phyloP scores from a whole-genome alignment of 2,888 invertebrate species.

The Athalia rosae region DNA sequence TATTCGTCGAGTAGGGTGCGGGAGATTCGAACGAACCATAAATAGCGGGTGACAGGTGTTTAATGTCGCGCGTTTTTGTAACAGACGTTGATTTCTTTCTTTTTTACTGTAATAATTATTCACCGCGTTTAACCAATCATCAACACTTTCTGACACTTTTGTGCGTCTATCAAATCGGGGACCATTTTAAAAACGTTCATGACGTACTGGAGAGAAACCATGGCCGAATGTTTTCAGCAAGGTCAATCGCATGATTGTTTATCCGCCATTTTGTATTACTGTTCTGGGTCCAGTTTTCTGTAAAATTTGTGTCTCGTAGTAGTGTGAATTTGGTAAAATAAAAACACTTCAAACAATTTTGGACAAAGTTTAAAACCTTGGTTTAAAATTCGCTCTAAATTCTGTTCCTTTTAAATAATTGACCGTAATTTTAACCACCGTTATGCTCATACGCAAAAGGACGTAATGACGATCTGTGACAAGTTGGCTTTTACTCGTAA shows the following conservation, averaged over 20 bases:
- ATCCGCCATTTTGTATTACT: slow-evolving; percentile 67
- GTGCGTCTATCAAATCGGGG: background rate
- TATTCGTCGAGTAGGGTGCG: background rate
- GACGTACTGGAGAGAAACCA: background rate
- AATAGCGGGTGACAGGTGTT: background rate
- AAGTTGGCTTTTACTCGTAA: slow-evolving; percentile 60
- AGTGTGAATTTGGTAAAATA: slow-evolving; percentile 24
- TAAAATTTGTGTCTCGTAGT: slow-evolving; percentile 39
- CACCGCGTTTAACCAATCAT: background rate
- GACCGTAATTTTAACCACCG: background rate
- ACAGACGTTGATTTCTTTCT: background rate
- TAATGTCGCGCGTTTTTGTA: background rate
- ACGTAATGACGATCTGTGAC: slow-evolving; percentile 62
- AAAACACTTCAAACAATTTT: slow-evolving; percentile 14
- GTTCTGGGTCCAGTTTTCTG: slow-evolving; percentile 59
- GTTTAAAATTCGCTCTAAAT: background rate
- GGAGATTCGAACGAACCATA: background rate
- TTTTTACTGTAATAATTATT: background rate
- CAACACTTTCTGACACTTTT: slow-evolving; percentile 3
- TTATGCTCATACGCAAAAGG: slow-evolving; percentile 23
- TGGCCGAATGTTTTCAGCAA: slow-evolving; percentile 46
- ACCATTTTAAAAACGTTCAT: slow-evolving; percentile 18
- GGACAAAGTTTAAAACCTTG: slow-evolving; percentile 11
- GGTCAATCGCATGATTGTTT: slow-evolving; percentile 58
- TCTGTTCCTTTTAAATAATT: slow-evolving; percentile 47